Evolutionary conservation across 2,888 invertebrate species (phyloP).

Genomic region (Hemistola chrysoprasaria): DNA sequence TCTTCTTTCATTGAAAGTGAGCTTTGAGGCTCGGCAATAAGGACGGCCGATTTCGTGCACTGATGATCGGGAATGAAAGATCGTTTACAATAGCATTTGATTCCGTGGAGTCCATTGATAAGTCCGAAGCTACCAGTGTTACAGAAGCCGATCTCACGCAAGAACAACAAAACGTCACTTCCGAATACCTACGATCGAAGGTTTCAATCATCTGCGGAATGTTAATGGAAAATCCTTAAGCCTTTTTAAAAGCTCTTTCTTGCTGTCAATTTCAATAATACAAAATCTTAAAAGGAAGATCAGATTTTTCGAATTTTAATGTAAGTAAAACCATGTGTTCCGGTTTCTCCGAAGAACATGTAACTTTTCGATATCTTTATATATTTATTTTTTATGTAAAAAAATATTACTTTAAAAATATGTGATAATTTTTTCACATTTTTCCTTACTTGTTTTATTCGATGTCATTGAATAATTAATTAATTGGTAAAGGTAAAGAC

Average conservation of each 20-base stretch:
- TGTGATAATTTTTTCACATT: too few species aligned
- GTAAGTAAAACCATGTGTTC: too few species aligned
- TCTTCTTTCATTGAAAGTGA: slow-evolving; percentile 36
- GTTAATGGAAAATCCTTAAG: slow-evolving; percentile 31
- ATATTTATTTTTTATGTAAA: too few species aligned
- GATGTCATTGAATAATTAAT: too few species aligned
- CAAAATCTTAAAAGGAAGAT: too few species aligned
- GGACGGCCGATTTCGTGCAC: slow-evolving; percentile 34
- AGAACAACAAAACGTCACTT: slow-evolving; percentile 38
- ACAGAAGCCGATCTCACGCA: slow-evolving; percentile 70
- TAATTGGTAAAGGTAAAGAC: not conserved
- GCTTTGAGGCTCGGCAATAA: slow-evolving; percentile 45
- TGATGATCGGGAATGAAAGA: slow-evolving; percentile 62
- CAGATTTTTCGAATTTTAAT: too few species aligned
- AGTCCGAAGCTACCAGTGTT: slow-evolving; percentile 79
- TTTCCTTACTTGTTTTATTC: too few species aligned
- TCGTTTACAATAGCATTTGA: slow-evolving; percentile 76
- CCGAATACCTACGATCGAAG: slow-evolving; percentile 28
- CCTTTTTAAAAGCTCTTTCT: slow-evolving; percentile 7
- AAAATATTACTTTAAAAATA: too few species aligned
- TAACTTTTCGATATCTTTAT: too few species aligned
- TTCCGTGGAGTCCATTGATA: slow-evolving; percentile 81
- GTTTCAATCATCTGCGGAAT: slow-evolving; percentile 27
- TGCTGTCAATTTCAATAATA: too few species aligned
- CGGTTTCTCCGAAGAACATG: too few species aligned